Percentiles rank a stretch among this genome's conserved stretches.
These are phyloP conservation scores for Pegoplata infirma DNA, from an alignment of 2,888 invertebrate species.

Conservation along the genomic window DNA sequence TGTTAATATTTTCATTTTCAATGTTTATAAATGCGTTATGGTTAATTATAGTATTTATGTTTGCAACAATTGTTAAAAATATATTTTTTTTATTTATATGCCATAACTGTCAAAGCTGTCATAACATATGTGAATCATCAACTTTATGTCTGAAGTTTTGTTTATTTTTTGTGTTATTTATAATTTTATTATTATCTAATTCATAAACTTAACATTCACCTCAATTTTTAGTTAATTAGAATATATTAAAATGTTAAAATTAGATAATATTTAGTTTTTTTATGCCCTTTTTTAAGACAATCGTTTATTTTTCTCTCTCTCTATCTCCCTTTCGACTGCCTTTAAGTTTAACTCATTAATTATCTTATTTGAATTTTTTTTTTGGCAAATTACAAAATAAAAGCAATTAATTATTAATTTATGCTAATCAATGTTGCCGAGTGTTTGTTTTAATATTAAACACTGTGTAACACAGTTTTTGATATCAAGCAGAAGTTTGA, in stretches of 20 bases:
- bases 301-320: background rate
- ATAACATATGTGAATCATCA: constrained; percentile 11
- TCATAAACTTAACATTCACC: constrained; percentile 15
- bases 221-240: constrained; percentile 18
- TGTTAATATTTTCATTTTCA: background rate
- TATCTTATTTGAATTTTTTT: background rate
- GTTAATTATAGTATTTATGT: constrained; percentile 24
- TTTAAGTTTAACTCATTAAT: background rate
- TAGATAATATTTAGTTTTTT: constrained; percentile 17
- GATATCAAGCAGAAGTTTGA: no score
- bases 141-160: background rate
- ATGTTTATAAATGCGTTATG: background rate
- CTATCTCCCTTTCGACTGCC: background rate
- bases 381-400: background rate
- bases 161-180: background rate
- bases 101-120: constrained; percentile 1
- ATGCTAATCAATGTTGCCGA: constrained; percentile 21
- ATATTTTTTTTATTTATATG: background rate
- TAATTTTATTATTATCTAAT: constrained; percentile 30
- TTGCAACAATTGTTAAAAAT: constrained; percentile 20
- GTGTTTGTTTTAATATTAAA: no score
- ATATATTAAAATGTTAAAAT: constrained; percentile 1
- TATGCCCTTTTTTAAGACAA: background rate
- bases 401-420: constrained; percentile 23
- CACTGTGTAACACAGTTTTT: no score